These are phyloP conservation scores for Strongylocentrotus purpuratus DNA, from an alignment of 35 echinoderm and acorn worm species.

Conservation along the genomic window DNA sequence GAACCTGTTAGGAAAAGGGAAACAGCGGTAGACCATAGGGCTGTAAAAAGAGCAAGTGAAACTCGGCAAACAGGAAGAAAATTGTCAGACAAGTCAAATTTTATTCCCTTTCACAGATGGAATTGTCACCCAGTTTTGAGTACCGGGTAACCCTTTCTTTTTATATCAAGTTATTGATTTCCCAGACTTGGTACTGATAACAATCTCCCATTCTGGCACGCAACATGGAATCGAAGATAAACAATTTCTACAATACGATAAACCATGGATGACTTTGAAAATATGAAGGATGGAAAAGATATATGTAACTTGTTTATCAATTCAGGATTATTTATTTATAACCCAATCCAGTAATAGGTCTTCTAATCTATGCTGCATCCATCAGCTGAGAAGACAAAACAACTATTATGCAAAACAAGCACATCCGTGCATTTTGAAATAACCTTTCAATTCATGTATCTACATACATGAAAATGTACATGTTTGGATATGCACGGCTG, in stretches of 20 bases:
- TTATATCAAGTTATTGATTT: background rate
- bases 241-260: background rate
- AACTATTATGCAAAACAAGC: background rate
- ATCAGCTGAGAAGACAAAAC: background rate
- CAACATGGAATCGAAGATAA: background rate
- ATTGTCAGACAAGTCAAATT: constrained; percentile 12
- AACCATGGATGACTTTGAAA: background rate
- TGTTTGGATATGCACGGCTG: no score
- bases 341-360: background rate
- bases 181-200: background rate
- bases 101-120: constrained; percentile 1
- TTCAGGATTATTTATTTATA: background rate
- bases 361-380: background rate
- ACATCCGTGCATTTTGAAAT: background rate
- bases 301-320: background rate
- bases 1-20: background rate
- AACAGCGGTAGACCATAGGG: background rate
- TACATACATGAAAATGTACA: no score
- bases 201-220: background rate
- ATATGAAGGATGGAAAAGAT: background rate
- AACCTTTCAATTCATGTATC: no score
- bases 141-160: background rate
- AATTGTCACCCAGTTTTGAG: background rate
- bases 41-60: background rate
- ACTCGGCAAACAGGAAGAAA: background rate